phyloP scores from a whole-genome alignment of 2,113 vertebrate species.

The Seriola aureovittata region DNA sequence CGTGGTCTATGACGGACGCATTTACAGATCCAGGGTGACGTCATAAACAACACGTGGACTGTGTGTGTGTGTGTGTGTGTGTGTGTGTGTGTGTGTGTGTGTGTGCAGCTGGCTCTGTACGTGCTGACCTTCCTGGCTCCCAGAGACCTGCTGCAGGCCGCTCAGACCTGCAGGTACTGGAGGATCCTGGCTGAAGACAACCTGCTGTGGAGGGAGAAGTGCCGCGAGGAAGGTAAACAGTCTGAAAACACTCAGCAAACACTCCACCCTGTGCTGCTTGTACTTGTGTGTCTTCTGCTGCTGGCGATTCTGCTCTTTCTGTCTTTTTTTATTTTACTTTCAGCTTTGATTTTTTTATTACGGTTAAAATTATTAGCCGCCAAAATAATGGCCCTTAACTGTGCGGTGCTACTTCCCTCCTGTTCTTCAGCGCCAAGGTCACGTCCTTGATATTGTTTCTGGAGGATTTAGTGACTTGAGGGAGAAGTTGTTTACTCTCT shows the following conservation, averaged over 20 bases:
- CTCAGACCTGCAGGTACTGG: conserved; percentile 98
- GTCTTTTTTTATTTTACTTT: neutral
- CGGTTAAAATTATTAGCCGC: neutral
- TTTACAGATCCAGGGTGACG: too few relatives aligned
- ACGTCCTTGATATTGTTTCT: too few relatives aligned
- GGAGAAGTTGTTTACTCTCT: too few relatives aligned
- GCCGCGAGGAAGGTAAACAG: conserved; percentile 93
- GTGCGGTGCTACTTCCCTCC: too few relatives aligned
- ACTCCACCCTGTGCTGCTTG: neutral
- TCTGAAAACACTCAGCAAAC: neutral
- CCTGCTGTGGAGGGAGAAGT: conserved; percentile 99
- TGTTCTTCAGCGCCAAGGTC: too few relatives aligned
- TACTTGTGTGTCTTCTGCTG: neutral
- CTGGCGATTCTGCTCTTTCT: neutral
- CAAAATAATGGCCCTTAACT: too few relatives aligned
- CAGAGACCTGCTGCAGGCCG: conserved; percentile 95
- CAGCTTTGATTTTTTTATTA: neutral
- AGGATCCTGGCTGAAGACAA: conserved; percentile 97
- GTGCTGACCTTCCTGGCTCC: conserved; percentile 98
- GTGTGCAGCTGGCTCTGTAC: conserved; percentile 92
- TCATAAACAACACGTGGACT: neutral
- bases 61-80: neutral
- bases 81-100: neutral
- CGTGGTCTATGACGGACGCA: too few relatives aligned
- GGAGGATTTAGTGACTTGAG: too few relatives aligned